Evolutionary conservation across 2,888 invertebrate species (phyloP).

Genomic region (Limnephilus auricula): DNA sequence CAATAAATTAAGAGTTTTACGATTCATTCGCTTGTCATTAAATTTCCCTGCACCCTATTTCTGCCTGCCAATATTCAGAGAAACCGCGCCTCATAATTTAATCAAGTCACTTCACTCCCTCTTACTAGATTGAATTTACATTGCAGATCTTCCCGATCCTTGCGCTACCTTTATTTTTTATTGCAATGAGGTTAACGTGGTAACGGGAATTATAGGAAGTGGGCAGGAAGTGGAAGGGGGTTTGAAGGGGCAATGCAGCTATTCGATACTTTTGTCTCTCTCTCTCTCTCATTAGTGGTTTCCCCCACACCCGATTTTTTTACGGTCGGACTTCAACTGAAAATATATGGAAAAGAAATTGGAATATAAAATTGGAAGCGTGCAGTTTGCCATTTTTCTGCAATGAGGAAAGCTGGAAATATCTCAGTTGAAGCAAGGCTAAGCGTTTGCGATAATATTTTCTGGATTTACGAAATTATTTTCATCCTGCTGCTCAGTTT

Average conservation of each 20-base stretch:
- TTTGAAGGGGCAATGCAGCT: not conserved
- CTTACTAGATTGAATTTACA: slow-evolving; percentile 6
- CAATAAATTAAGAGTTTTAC: not conserved
- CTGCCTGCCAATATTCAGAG: not conserved
- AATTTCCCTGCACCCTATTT: not conserved
- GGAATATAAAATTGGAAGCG: not conserved
- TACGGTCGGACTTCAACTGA: not conserved
- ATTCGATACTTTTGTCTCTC: not conserved
- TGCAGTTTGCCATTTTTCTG: not conserved
- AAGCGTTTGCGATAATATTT: not conserved
- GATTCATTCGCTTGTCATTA: not conserved
- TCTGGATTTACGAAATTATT: too few relatives aligned
- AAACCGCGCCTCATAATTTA: not conserved
- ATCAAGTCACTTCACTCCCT: slow-evolving; percentile 12
- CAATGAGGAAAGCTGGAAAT: not conserved
- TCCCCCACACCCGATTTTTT: not conserved
- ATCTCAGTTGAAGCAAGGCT: not conserved
- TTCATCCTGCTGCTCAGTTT: too few relatives aligned
- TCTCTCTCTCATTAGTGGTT: not conserved
- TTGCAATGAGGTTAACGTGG: slow-evolving; percentile 3
- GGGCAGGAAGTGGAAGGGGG: too few relatives aligned
- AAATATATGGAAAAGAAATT: not conserved
- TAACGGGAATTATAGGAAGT: not conserved
- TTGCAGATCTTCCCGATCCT: slow-evolving; percentile 23
- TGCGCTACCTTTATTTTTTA: slow-evolving; percentile 20